phyloP scores from a whole-genome alignment of 2,797 vertebrate genomes.

The Phoeniculus purpureus region DNA sequence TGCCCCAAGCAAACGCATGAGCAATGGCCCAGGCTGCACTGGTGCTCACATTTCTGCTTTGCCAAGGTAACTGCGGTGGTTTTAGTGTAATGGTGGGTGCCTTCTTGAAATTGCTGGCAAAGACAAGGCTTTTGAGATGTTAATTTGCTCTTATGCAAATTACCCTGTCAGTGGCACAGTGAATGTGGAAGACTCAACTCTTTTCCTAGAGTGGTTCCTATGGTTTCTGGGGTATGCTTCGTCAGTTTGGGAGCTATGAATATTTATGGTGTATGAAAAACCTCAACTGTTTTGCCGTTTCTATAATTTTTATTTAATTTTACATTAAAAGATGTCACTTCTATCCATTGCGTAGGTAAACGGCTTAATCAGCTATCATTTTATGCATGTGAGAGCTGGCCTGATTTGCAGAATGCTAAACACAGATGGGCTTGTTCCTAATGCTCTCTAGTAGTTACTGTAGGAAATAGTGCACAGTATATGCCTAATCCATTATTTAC shows the following conservation, averaged over 20 bases:
- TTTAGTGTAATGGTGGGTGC: background rate
- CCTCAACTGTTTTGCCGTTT: slow-evolving; percentile 51
- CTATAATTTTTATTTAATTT: slow-evolving; percentile 75
- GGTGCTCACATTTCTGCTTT: background rate
- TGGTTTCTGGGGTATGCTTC: slow-evolving; percentile 75
- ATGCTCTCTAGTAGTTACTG: slow-evolving; percentile 48
- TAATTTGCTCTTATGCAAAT: slow-evolving; percentile 81
- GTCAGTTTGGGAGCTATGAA: slow-evolving; percentile 76
- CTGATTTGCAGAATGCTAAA: slow-evolving; percentile 59
- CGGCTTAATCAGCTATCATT: slow-evolving; percentile 70
- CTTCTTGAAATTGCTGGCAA: slow-evolving; percentile 43
- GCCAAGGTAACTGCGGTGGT: background rate
- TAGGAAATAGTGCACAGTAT: slow-evolving; percentile 53
- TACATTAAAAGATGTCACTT: slow-evolving; percentile 63
- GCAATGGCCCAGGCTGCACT: background rate
- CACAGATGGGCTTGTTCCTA: slow-evolving; percentile 53
- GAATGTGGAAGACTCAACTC: slow-evolving; percentile 76
- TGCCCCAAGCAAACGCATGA: background rate
- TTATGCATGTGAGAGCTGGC: slow-evolving; percentile 55
- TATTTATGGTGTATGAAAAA: slow-evolving; percentile 71
- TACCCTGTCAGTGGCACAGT: slow-evolving; percentile 72
- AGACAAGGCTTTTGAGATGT: slow-evolving; percentile 75
- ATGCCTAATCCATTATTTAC: slow-evolving; percentile 71
- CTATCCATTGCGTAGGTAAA: slow-evolving; percentile 68
- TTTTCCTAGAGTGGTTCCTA: slow-evolving; percentile 77